Base-by-base conservation (phyloP, 35 echinoderm and acorn worm genomes). In the Antedon bifida region DNA sequence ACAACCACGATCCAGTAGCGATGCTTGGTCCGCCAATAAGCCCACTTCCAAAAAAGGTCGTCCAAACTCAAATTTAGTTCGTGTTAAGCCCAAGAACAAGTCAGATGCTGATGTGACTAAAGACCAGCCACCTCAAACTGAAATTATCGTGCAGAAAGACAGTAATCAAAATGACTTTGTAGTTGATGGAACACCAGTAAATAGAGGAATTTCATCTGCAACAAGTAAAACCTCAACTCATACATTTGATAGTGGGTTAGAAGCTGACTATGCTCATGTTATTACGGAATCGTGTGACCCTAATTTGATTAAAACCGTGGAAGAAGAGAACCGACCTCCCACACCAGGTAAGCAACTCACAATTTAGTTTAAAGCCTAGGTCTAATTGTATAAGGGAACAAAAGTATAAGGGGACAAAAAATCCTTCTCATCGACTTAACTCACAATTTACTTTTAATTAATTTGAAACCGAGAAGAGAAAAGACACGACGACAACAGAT, bases 291-390 rank as follows among this genome's bases (percentile, higher is more conserved):
- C 76, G 21, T 99, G 91, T 10, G 79, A 92, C 46, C 85, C 78
- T 23, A 31, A 39, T 34, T 34, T 36, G 0, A 42, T 80, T 11
- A 38, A 89, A 34, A 82, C 85, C 32, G 42, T 90, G 23, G 84
- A 89, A 12, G 82, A 78, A 10, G 79, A 86, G 28, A 19, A 81
- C 21, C 73, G 90, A 77, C 95, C 95, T 12, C 23, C 79, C 29
- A 99, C 95, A 79, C 95, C 95, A 88, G 95, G 95, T 99, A 92
- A 91, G 33, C n/a, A n/a, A n/a, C n/a, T n/a, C n/a, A n/a, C n/a
- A n/a, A 42, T 42, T 78, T 32, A 42, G 38, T 7, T 42, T n/a
- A n/a, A n/a, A n/a, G n/a, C n/a, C n/a, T n/a, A n/a, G n/a, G n/a
- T n/a, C n/a, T n/a, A 36, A 55, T 31, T 76, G 30, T 79, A 35